Base-by-base conservation (phyloP, 2,797 vertebrate species). In the Spondyliosoma cantharus region DNA sequence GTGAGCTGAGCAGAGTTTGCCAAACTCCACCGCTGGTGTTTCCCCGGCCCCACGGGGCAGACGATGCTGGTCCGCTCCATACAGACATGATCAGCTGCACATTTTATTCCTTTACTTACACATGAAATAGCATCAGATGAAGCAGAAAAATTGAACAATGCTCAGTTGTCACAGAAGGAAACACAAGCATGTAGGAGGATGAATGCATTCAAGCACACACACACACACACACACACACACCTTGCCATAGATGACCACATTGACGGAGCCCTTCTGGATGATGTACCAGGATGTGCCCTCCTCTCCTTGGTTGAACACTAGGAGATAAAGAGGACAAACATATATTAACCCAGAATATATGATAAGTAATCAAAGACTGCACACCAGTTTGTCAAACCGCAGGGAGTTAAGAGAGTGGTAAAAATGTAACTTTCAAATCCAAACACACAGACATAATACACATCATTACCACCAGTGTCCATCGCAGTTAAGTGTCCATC, bases 201-300 rank as follows among this genome's bases (percentile, higher is more conserved):
- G 22, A 45, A 80, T 17, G 20, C 25, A 53, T 73, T 53, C n/a
- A 22, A 37, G 59, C 50, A 25, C 17, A 16, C 15, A 8, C 17
- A 7, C 52, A 56, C 15, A 25, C 43, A 32, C 48, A 57, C 45
- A 58, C 19, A 53, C 68, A 71, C 89, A 14, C 74, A 93, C 93
- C 91, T 93, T 94, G 90, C 98, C 98, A 70, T 99, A 99, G 94
- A 99, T 99, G 83, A 99, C 98, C 86, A 99, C 98, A 43, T 99
- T 99, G 87, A 99, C 97, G 0, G 98, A 99, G 94, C 98, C 98
- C 92, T 97, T 99, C 87, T 98, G 96, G 91, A 99, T 99, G 94
- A 99, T 99, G 94, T 99, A 99, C 98, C 98, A 99, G 74, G 98
- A 99, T 68, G 97, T 99, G 69, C 98, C 97, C 93, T 99, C 98